A percentile compares a stretch with the other conserved stretches of the same genome.
Evolutionary conservation across 2,797 vertebrate species (phyloP).

Genomic region (Brotula barbata): DNA sequence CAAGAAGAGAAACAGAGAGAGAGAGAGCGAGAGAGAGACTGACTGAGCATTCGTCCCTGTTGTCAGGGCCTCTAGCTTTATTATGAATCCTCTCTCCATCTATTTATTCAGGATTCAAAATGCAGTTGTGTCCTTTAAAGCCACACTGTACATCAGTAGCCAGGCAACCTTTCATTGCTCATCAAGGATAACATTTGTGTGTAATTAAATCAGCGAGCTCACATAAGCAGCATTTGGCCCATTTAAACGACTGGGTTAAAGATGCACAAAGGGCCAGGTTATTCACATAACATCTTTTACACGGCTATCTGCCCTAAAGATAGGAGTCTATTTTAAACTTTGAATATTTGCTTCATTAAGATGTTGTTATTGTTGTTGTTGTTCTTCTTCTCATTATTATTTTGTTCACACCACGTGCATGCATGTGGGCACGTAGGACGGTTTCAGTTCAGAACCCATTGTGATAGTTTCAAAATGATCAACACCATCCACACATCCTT

Average conservation of each 20-base stretch:
- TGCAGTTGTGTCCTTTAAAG: constrained; percentile 64
- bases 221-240: constrained; percentile 40
- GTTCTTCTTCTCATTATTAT: too few relatives aligned
- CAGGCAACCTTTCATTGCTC: constrained; percentile 67
- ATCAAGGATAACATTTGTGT: constrained; percentile 52
- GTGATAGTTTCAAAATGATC: too few relatives aligned
- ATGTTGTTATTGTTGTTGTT: too few relatives aligned
- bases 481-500: too few relatives aligned
- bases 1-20: too few relatives aligned
- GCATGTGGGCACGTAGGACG: too few relatives aligned
- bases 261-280: constrained; percentile 15
- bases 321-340: too few relatives aligned
- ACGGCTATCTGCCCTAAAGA: constrained; percentile 9
- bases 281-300: constrained; percentile 39
- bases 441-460: too few relatives aligned
- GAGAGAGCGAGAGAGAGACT: constrained; percentile 3
- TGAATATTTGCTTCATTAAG: too few relatives aligned
- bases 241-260: constrained; percentile 46
- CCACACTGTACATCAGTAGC: constrained; percentile 59
- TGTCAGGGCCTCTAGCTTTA: constrained; percentile 40
- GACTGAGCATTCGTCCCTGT: constrained; percentile 30
- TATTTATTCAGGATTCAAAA: constrained; percentile 61
- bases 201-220: constrained; percentile 59
- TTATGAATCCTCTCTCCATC: constrained; percentile 43
- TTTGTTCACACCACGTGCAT: too few relatives aligned